Evolutionary conservation across 92 coral and sea anemone genomes (phyloP).

Genomic region (Montipora capitata): DNA sequence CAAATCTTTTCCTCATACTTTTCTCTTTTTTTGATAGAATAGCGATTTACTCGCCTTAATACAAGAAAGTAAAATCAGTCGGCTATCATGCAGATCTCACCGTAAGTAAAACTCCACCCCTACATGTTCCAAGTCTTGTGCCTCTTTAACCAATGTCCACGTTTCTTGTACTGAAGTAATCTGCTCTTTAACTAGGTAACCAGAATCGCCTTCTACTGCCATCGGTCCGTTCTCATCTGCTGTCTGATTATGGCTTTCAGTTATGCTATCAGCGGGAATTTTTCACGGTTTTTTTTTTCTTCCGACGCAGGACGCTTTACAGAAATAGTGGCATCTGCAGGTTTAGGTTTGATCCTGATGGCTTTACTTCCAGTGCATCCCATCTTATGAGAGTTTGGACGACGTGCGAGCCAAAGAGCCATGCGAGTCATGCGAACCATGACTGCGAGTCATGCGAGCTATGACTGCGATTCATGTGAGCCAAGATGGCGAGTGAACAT

Average conservation of each 20-base stretch:
- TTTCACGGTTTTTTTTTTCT: neutral
- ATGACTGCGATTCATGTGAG: too few species aligned
- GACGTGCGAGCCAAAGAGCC: too few species aligned
- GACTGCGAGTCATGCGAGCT: too few species aligned
- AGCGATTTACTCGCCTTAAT: too few species aligned
- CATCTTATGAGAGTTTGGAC: neutral
- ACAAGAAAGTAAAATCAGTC: neutral
- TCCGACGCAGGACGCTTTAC: neutral
- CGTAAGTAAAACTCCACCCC: constrained; percentile 30
- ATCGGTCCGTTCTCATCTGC: neutral
- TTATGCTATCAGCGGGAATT: neutral
- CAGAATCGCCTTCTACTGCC: neutral
- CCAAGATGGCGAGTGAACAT: too few species aligned
- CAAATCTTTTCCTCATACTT: too few species aligned
- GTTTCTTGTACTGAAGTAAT: constrained; percentile 28
- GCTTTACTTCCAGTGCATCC: constrained; percentile 40
- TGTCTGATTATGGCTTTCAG: neutral
- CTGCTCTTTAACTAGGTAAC: constrained; percentile 6
- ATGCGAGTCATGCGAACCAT: too few species aligned
- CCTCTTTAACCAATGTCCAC: constrained; percentile 19
- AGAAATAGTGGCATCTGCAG: neutral
- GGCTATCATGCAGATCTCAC: neutral
- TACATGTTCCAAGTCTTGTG: constrained; percentile 1
- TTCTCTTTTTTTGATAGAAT: neutral
- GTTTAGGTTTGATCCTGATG: neutral